Base-by-base conservation (phyloP, 2,113 vertebrate species). In the Nymphicus hollandicus region DNA sequence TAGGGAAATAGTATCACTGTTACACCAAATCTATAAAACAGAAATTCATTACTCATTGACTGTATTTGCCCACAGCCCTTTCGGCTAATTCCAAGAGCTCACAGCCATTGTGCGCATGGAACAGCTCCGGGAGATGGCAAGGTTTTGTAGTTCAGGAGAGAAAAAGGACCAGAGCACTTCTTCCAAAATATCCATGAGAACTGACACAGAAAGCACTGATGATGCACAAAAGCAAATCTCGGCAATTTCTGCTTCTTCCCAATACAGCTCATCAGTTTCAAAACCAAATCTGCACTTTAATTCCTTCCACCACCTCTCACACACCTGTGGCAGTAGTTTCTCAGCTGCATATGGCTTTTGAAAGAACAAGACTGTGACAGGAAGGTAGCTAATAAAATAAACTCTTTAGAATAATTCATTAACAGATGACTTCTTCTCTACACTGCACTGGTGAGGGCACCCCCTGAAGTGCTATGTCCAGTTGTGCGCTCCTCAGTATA, bases 31-130 rank as follows among this genome's bases (percentile, higher is more conserved):
- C 29, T 52, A 61, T 60, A 81, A 64, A 89, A 13, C 49, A 56
- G 50, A 68, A 93, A 55, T 61, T 79, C 37, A 70, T 72, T 93
- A 73, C 53, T 81, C 39, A 65, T 27, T 37, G 6, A n/a, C 31
- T 65, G 6, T 49, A 89, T 70, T 63, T 85, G 63, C 49, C 53
- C 55, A 83, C 43, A 77, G 81, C 19, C 17, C 35, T 53, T 85
- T 66, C 35, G 73, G 58, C n/a, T 83, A 55, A 66, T 86, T 95
- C 89, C 78, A 81, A 65, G 70, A 91, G 79, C 76, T 92, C 89
- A 50, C 28, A 85, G 65, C 31, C 70, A 66, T 23, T 5, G 13
- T 1, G 6, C 0, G 4, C 22, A 80, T 1, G 4, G 24, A 90
- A 29, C 14, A 52, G 33, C 39, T 60, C 47, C 47, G 3, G 3